Evolutionary conservation across 2,797 vertebrate species (phyloP).

Genomic region (Sebastes umbrosus): DNA sequence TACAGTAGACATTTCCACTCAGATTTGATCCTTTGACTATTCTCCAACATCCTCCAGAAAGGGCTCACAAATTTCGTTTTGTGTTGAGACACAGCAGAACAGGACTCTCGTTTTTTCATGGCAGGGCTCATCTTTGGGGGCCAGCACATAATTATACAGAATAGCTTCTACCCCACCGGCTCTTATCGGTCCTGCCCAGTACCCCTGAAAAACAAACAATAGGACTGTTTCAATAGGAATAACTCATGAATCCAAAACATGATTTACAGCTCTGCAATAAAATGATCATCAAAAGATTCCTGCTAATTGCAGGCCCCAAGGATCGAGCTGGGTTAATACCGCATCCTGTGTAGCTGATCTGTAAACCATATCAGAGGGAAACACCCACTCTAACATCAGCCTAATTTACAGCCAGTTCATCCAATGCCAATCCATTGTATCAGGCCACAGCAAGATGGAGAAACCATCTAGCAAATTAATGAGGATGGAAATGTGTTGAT

Average conservation of each 20-base stretch:
- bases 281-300: conserved; percentile 83
- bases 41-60: conserved; percentile 7
- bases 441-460: conserved; percentile 10
- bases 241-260: neutral
- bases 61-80: neutral
- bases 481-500: conserved; percentile 18
- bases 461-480: conserved; percentile 32
- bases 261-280: neutral
- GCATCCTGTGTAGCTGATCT: conserved; percentile 91
- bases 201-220: conserved; percentile 77
- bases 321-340: conserved; percentile 89
- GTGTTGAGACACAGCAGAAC: neutral
- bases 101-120: conserved; percentile 1
- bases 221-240: conserved; percentile 5
- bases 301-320: conserved; percentile 83
- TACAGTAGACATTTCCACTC: neutral
- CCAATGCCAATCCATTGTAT: conserved; percentile 39
- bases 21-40: neutral
- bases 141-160: conserved; percentile 85
- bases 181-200: conserved; percentile 86
- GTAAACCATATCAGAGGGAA: conserved; percentile 45
- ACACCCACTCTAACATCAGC: conserved; percentile 15
- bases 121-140: conserved; percentile 15
- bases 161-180: conserved; percentile 81
- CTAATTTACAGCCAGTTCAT: conserved; percentile 21